Evolutionary conservation across 2,888 invertebrate genomes (phyloP).

Genomic region (Eupithecia tripunctaria): DNA sequence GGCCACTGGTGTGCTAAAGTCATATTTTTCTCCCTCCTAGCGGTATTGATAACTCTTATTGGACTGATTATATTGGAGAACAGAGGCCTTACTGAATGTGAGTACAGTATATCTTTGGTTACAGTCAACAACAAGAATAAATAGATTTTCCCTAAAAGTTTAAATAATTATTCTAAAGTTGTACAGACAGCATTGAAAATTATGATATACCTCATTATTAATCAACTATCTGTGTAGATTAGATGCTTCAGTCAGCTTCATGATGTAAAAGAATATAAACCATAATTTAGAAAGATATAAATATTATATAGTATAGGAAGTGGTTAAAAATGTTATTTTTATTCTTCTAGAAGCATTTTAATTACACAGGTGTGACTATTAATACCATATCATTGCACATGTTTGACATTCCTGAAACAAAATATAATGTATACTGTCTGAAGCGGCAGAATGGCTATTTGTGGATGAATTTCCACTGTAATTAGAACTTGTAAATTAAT

Average conservation of each 20-base stretch:
- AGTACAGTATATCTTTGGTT: constrained; percentile 64
- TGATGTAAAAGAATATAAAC: neutral
- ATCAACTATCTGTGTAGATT: neutral
- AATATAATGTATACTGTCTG: neutral
- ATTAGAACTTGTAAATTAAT: neutral
- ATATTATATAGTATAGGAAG: neutral
- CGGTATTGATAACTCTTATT: constrained; percentile 88
- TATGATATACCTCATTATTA: neutral
- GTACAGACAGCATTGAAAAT: neutral
- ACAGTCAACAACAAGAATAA: neutral
- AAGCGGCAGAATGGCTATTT: neutral
- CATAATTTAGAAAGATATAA: neutral
- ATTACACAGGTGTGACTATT: neutral
- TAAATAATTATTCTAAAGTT: neutral
- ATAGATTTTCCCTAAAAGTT: neutral
- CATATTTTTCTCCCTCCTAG: constrained; percentile 90
- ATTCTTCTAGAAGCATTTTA: neutral
- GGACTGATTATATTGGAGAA: constrained; percentile 92
- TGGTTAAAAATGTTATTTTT: neutral
- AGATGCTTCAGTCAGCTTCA: neutral
- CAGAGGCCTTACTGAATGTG: constrained; percentile 90
- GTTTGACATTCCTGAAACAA: constrained; percentile 1
- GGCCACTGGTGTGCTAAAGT: constrained; percentile 94
- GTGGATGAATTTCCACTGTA: constrained; percentile 2
- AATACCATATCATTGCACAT: neutral